These are phyloP conservation scores for Malurus leucopterus DNA, from an alignment of 2,797 vertebrate genomes.

Conservation along the genomic window DNA sequence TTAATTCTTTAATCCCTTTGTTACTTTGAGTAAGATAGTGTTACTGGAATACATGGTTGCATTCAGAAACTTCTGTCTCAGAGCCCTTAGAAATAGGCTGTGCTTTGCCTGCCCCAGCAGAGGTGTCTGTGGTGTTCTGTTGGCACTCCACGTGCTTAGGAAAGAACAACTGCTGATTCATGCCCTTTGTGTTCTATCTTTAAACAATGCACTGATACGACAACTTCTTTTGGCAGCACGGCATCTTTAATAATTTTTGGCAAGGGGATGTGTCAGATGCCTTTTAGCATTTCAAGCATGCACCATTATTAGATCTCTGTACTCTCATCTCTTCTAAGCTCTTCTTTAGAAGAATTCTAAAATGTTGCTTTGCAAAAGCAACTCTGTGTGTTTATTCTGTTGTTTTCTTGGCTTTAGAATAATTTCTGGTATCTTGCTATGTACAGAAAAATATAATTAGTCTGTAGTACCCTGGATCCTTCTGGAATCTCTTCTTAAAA, in stretches of 20 bases:
- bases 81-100: neutral
- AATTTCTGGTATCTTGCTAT: neutral
- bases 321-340: neutral
- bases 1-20: neutral
- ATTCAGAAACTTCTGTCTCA: neutral
- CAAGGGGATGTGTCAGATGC: neutral
- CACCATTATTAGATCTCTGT: neutral
- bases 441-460: neutral
- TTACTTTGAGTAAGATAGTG: neutral
- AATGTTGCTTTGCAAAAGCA: neutral
- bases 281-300: neutral
- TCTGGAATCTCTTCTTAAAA: neutral
- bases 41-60: neutral
- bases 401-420: neutral
- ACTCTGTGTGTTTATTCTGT: neutral
- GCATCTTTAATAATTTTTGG: neutral
- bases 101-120: neutral
- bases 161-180: neutral
- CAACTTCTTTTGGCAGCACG: neutral
- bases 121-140: neutral
- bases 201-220: neutral
- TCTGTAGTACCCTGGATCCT: neutral
- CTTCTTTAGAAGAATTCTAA: neutral
- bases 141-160: neutral
- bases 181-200: neutral